Evolutionary conservation across 2,113 vertebrate genomes (phyloP), one percentile per base, ranked within the genome.

Genomic region (Collichthys lucidus): DNA sequence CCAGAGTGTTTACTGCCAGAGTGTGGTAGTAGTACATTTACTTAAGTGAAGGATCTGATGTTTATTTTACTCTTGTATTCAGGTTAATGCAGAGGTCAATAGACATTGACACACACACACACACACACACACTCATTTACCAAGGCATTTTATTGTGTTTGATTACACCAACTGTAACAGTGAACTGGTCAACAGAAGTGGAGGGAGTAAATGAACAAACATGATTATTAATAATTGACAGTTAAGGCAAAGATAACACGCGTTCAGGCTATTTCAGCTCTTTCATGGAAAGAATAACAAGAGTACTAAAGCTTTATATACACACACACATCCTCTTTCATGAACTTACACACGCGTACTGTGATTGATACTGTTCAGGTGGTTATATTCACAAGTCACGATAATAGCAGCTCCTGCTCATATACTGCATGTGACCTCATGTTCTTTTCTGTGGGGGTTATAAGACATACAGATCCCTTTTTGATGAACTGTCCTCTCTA

Each of bases 251-350:
- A 84, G 46, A 42, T 50, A 70, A 74, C 67, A 82, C 17, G 7
- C 24, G 64, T 74, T 77, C 16, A 35, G 44, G 53, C 66, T 61
- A 26, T 84, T 88, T 81, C 20, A 60, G 53, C 85, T 94, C 94
- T 95, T 95, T 95, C 94, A 92, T 82, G 83, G 94, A 95, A 95
- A 95, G 94, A 95, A 93, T 94, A 92, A 68, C 7, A 29, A 24
- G 35, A 53, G 20, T 47, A 9, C 74, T 50, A 14, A 59, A 83
- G n/a, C 59, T 64, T 76, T 62, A 77, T 31, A 69, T 10, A 64
- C 31, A 67, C 22, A 79, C 63, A 71, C n/a, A 61, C 8, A 68
- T 64, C 17, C 3, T 71, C 57, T 63, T 24, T 63, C 29, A 79
- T n/a, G 49, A 74, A 59, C 61, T 42, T 55, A 72, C 14, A 52